Percentiles rank a stretch among this genome's conserved stretches.
These are phyloP conservation scores for Coenonympha glycerion DNA, from an alignment of 2,888 invertebrate species.

Conservation along the genomic window DNA sequence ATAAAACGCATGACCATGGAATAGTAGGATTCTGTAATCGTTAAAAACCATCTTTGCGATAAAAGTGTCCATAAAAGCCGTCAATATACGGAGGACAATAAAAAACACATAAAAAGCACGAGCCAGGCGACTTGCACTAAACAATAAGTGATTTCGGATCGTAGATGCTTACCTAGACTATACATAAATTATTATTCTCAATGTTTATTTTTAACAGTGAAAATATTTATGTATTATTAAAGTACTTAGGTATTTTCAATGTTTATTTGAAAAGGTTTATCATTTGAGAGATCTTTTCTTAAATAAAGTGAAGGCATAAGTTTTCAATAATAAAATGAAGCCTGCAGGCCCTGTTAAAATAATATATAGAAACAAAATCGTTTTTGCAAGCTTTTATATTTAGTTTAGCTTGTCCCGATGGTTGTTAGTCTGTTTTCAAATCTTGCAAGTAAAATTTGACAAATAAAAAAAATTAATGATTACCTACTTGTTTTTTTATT, in stretches of 20 bases:
- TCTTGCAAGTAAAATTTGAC: no score
- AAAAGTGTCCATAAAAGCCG: constrained; percentile 16
- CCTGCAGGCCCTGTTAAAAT: no score
- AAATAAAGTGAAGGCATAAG: no score
- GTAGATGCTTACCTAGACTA: constrained; percentile 7
- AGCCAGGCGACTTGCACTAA: constrained; percentile 16
- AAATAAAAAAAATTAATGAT: no score
- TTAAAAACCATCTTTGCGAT: constrained; percentile 18
- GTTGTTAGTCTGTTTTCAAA: no score
- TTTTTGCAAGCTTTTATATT: no score
- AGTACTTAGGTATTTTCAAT: constrained; percentile 5
- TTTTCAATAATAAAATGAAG: no score
- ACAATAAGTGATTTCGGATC: constrained; percentile 16
- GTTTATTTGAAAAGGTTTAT: not conserved
- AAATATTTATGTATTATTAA: not conserved
- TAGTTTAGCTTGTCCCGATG: no score
- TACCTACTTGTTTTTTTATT: no score
- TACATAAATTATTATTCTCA: constrained; percentile 7
- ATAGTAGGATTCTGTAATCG: constrained; percentile 13
- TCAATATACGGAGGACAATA: constrained; percentile 16
- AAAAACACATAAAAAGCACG: constrained; percentile 17
- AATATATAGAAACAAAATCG: no score
- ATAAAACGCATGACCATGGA: not conserved
- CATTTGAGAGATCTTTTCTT: no score
- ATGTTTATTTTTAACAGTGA: not conserved